phyloP scores from a whole-genome alignment of 2,113 vertebrate genomes.

The Phylloscopus whistleri region DNA sequence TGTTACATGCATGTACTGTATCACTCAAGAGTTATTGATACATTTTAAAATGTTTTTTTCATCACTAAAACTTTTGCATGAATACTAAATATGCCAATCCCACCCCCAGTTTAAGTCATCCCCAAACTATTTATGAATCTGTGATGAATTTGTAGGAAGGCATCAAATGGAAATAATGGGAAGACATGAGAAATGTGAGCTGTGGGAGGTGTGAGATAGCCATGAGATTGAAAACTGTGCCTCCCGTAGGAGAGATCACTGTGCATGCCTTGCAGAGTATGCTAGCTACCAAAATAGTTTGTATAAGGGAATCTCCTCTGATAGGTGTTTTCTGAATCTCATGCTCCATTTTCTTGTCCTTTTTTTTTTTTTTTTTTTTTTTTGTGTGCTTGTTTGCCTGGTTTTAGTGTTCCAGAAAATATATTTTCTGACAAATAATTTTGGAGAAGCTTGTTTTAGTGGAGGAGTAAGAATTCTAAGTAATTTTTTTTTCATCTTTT shows the following conservation, averaged over 20 bases:
- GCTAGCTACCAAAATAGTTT: slow-evolving; percentile 3
- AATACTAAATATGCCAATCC: not conserved
- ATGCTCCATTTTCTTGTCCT: not conserved
- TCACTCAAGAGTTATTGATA: not conserved
- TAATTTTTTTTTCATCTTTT: not conserved
- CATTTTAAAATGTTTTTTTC: not conserved
- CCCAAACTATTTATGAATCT: slow-evolving; percentile 8
- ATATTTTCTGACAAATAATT: not conserved
- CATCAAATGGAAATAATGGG: slow-evolving; percentile 14
- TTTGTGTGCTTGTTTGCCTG: accelerated
- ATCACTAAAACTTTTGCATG: not conserved
- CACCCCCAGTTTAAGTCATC: slow-evolving; percentile 24
- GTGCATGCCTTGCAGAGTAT: not conserved
- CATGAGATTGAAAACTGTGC: not conserved
- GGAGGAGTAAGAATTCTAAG: not conserved
- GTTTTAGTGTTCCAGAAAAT: not conserved
- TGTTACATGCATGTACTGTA: not conserved
- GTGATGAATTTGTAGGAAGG: slow-evolving; percentile 1
- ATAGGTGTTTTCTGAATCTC: not conserved
- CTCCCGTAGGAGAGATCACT: not conserved
- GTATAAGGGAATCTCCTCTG: slow-evolving; percentile 26
- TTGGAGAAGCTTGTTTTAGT: not conserved
- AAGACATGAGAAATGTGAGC: slow-evolving; percentile 22
- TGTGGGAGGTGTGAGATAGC: slow-evolving; percentile 27
- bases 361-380: too few relatives aligned